Percentiles rank a stretch among this genome's conserved stretches.
These are phyloP conservation scores for Mythimna loreyi DNA, from an alignment of 2,888 invertebrate species.

Conservation along the genomic window DNA sequence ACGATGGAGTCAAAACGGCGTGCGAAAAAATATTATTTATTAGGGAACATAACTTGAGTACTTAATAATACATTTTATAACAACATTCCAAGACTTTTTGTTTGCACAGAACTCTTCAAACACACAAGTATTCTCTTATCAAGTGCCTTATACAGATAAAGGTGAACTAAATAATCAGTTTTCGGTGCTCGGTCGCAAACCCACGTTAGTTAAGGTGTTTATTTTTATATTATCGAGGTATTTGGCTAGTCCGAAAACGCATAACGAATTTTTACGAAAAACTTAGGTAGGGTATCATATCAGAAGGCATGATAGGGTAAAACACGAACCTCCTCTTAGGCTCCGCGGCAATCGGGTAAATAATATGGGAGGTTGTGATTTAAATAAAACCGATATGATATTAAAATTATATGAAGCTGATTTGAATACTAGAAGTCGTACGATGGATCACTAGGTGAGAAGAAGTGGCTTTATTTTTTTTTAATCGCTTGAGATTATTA, in stretches of 20 bases:
- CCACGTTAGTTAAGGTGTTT: slow-evolving; percentile 69
- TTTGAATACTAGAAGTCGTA: slow-evolving; percentile 3
- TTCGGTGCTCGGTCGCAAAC: slow-evolving; percentile 78
- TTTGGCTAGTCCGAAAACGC: slow-evolving; percentile 84
- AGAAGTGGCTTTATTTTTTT: slow-evolving; percentile 5
- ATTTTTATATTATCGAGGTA: slow-evolving; percentile 75
- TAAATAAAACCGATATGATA: slow-evolving; percentile 28
- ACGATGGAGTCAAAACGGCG: slow-evolving; percentile 33
- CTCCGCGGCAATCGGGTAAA: not conserved
- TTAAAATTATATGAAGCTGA: slow-evolving; percentile 29
- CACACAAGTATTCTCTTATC: slow-evolving; percentile 15
- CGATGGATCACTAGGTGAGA: not conserved
- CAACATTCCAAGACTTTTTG: slow-evolving; percentile 46
- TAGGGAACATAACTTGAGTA: slow-evolving; percentile 28
- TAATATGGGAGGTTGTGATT: not conserved
- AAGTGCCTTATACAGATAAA: slow-evolving; percentile 64
- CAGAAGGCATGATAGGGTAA: slow-evolving; percentile 54
- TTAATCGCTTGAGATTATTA: not conserved
- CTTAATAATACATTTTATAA: slow-evolving; percentile 43
- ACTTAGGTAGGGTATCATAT: slow-evolving; percentile 52
- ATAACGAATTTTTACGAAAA: slow-evolving; percentile 71
- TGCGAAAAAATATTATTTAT: slow-evolving; percentile 46
- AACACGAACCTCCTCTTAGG: not conserved
- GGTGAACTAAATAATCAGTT: slow-evolving; percentile 53
- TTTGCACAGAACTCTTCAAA: slow-evolving; percentile 25